These are phyloP conservation scores for Pollachius pollachius DNA, from an alignment of 2,113 vertebrate species.

Conservation along the genomic window DNA sequence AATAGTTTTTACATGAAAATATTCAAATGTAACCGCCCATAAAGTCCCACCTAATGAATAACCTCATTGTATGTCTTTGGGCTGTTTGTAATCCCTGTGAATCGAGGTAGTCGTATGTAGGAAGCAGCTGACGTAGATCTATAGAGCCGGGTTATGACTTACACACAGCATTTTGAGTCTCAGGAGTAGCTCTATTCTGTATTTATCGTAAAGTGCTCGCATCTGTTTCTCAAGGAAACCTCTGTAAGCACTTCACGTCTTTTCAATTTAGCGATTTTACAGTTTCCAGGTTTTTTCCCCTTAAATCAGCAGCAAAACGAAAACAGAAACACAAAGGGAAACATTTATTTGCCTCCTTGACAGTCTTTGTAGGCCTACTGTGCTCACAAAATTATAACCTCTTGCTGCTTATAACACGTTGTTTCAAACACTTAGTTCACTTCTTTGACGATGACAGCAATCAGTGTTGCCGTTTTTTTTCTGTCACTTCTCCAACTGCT, in stretches of 20 bases:
- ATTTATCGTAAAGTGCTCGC: constrained; percentile 42
- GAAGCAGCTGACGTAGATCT: constrained; percentile 15
- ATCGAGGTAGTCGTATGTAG: no score
- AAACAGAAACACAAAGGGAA: no score
- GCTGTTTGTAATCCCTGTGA: constrained; percentile 23
- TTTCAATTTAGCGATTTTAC: no score
- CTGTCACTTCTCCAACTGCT: neutral
- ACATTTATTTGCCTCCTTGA: no score
- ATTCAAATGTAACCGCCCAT: constrained; percentile 25
- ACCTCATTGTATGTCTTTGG: constrained; percentile 16
- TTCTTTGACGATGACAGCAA: neutral
- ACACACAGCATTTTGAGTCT: constrained; percentile 38
- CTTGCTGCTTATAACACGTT: no score
- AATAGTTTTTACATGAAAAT: constrained; percentile 33
- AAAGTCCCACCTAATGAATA: constrained; percentile 29
- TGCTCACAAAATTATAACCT: no score
- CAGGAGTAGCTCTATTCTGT: neutral
- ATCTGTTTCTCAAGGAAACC: constrained; percentile 36
- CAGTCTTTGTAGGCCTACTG: no score
- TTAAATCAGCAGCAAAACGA: no score
- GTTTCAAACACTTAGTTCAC: neutral
- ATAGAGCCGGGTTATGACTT: constrained; percentile 43
- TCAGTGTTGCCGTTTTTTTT: neutral
- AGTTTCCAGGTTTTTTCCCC: neutral
- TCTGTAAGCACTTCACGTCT: neutral